phyloP scores from a whole-genome alignment of 2,888 invertebrate species.

The Mesorhabditis spiculigera region DNA sequence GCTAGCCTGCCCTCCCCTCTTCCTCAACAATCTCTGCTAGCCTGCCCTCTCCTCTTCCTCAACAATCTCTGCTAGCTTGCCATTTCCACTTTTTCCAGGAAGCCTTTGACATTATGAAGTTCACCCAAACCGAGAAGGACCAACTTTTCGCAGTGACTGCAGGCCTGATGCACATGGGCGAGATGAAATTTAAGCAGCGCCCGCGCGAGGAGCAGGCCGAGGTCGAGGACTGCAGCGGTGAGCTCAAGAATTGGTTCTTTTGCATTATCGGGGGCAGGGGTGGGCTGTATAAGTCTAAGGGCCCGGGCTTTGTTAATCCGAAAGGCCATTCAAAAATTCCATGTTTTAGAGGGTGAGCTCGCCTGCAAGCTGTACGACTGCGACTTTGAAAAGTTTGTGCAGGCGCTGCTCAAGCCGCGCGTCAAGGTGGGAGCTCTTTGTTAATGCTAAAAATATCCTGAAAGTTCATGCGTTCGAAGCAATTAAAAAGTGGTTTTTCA shows the following conservation, averaged over 20 bases:
- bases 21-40: too few species aligned
- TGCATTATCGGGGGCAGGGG: too few species aligned
- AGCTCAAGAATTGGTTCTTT: slow-evolving; percentile 65
- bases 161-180: slow-evolving; percentile 99
- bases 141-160: slow-evolving; percentile 94
- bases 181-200: slow-evolving; percentile 99
- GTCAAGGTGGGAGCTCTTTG: slow-evolving; percentile 61
- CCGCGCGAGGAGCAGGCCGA: slow-evolving; percentile 99
- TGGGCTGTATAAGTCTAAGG: too few species aligned
- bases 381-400: slow-evolving; percentile 53
- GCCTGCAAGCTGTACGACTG: slow-evolving; percentile 53
- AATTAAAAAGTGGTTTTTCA: slow-evolving; percentile 39
- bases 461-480: background rate
- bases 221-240: slow-evolving; percentile 64
- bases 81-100: slow-evolving; percentile 67
- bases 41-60: too few species aligned
- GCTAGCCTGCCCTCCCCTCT: too few species aligned
- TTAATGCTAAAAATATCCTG: slow-evolving; percentile 53
- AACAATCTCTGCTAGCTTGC: too few species aligned
- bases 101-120: slow-evolving; percentile 98
- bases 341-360: slow-evolving; percentile 47
- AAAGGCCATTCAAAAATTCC: background rate
- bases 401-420: slow-evolving; percentile 63
- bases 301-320: background rate
- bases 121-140: slow-evolving; percentile 91